These are phyloP conservation scores for Platyrinchus mystaceus DNA, from an alignment of 2,797 vertebrate species.

Conservation along the genomic window DNA sequence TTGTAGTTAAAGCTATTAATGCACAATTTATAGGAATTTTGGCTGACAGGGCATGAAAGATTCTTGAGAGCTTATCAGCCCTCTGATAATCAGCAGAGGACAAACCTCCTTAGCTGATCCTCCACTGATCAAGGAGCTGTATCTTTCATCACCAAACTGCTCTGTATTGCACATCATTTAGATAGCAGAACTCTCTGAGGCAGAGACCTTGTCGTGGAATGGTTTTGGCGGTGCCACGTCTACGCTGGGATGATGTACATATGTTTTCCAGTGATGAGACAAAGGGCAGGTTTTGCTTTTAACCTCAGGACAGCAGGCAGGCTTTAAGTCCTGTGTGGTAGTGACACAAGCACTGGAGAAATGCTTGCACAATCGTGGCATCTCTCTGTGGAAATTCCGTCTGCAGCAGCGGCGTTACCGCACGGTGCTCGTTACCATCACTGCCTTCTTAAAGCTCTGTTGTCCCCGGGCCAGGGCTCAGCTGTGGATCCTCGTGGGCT, in stretches of 20 bases:
- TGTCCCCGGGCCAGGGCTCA: background rate
- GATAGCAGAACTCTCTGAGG: background rate
- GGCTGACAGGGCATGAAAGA: background rate
- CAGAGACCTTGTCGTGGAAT: background rate
- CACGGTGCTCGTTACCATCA: background rate
- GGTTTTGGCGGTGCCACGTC: background rate
- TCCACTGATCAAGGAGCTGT: background rate
- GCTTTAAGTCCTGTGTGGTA: background rate
- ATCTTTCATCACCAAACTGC: background rate
- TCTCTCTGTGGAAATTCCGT: background rate
- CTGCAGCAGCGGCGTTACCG: background rate
- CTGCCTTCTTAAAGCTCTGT: background rate
- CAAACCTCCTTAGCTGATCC: background rate
- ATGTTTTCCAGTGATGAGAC: background rate
- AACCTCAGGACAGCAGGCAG: background rate
- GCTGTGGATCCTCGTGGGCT: background rate
- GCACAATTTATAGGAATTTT: background rate
- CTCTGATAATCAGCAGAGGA: background rate
- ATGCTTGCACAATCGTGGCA: background rate
- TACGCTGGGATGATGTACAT: accelerated
- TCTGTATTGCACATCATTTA: background rate
- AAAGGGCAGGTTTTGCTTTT: background rate
- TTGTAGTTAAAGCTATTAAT: background rate
- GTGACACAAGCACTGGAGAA: background rate
- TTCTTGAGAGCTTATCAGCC: background rate